Conservation (phyloP, 1,140 invertebrate genomes). For the Lethrus apterus region DNA sequence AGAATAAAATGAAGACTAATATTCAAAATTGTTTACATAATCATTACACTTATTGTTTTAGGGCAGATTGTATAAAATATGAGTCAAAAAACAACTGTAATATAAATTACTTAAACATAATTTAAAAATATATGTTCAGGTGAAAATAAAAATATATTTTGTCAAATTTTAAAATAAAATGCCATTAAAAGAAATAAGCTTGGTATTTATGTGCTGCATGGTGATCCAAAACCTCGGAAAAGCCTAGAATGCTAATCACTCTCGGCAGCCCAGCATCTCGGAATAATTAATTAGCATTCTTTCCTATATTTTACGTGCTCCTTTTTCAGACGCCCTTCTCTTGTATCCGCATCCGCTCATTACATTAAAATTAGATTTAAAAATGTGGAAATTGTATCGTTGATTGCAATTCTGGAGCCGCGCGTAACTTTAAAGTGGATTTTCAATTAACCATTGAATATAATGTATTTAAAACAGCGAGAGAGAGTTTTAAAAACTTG, state of each 20-base stretch:
- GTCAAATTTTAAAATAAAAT: no score
- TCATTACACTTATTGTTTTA: no score
- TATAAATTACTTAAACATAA: no score
- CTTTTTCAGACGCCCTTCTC: slow-evolving; percentile 29
- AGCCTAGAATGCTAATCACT: slow-evolving; percentile 37
- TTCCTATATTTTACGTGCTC: slow-evolving; percentile 40
- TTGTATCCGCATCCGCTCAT: slow-evolving; percentile 31
- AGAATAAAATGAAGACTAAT: no score
- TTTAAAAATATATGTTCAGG: no score
- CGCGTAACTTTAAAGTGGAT: slow-evolving; percentile 37
- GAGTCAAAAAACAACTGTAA: no score
- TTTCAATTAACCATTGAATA: slow-evolving; percentile 40
- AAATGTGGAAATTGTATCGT: slow-evolving; percentile 44
- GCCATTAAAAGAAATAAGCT: no score
- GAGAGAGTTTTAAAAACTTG: slow-evolving; percentile 4
- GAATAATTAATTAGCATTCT: slow-evolving; percentile 44
- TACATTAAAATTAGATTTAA: slow-evolving; percentile 44
- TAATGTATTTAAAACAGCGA: slow-evolving; percentile 38
- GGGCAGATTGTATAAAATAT: no score
- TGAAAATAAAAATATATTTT: no score
- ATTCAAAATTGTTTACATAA: no score
- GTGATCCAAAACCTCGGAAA: slow-evolving; percentile 13
- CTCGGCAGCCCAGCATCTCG: slow-evolving; percentile 34
- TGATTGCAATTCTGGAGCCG: slow-evolving; percentile 37
- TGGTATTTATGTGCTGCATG: no score